Evolutionary conservation across 2,888 invertebrate species (phyloP), one percentile per base, ranked within the genome.

Genomic region (Eupsilia transversa): DNA sequence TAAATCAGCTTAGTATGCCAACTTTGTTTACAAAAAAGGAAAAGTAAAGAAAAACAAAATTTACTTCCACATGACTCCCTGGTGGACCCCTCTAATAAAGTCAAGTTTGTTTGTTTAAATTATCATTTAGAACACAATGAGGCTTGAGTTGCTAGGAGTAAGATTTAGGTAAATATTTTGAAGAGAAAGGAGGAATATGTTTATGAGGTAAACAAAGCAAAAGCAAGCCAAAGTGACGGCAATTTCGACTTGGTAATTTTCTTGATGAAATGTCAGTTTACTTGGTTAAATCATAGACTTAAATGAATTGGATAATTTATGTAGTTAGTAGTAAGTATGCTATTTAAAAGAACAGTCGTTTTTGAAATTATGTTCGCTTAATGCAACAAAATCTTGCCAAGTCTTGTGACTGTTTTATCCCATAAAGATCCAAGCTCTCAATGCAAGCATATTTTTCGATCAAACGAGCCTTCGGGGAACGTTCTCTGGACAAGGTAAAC

Each of bases 21-120:
- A 33, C 2, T n/a, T 70, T 35, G 23, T 30, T 65, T 65, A 70
- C 61, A 41, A 27, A 57, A 70, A 56, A 56, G 6, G 3, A 30
- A 20, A 49, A 49, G n/a, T 9, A 46, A 41, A 73, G 6, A 20
- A 60, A 61, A 73, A 43, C 14, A 27, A 10, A 77, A 7, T 41
- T 49, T 20, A 59, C 41, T 9, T 30, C 35, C 5, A 59, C 33
- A 52, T 38, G 33, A 12, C 52, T 66, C 76, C 56, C 38, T 43
- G 1, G 14, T 7, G 23, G 30, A n/a, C 38, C n/a, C 10, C 49
- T 23, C 6, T 27, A 57, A 60, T 68, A 49, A 59, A 66, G 41
- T 41, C 59, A 61, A 83, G 64, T 71, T 80, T 64, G 84, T 80
- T 80, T 72, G 74, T 52, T 73, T 77, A 72, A 80, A 82, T 83